Percentiles rank a stretch among this genome's conserved stretches.
phyloP scores from a whole-genome alignment of 2,113 vertebrate species.

The Lepidothrix coronata region DNA sequence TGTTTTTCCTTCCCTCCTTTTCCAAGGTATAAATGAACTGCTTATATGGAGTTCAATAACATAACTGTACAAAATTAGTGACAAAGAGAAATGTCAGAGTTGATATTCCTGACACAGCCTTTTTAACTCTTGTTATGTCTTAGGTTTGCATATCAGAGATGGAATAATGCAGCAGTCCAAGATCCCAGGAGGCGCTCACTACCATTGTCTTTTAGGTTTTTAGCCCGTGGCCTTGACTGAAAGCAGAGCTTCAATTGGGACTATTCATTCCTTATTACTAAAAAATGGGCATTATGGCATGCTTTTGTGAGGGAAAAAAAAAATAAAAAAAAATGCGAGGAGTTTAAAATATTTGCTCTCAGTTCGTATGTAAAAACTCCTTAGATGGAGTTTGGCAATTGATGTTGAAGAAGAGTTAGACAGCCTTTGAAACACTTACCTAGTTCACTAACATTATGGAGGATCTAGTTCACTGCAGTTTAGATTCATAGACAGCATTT shows the following conservation, averaged over 20 bases:
- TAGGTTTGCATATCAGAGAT: slow-evolving; percentile 32
- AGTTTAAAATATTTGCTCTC: slow-evolving; percentile 52
- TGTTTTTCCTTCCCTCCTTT: slow-evolving; percentile 15
- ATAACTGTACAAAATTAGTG: slow-evolving; percentile 53
- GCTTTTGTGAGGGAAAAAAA: neutral
- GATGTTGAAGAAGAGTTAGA: slow-evolving; percentile 33
- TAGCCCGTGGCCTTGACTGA: slow-evolving; percentile 46
- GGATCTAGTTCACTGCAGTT: slow-evolving; percentile 25
- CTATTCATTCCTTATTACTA: neutral
- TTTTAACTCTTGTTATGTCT: slow-evolving; percentile 44
- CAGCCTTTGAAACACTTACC: slow-evolving; percentile 59
- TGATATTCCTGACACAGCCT: slow-evolving; percentile 36
- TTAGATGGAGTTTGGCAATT: slow-evolving; percentile 19
- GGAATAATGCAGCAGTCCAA: slow-evolving; percentile 54
- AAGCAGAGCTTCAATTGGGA: slow-evolving; percentile 14
- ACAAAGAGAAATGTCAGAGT: slow-evolving; percentile 55
- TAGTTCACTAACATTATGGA: neutral
- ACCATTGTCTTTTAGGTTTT: slow-evolving; percentile 44
- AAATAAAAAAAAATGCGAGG: neutral
- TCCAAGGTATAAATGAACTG: slow-evolving; percentile 36
- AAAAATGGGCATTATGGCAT: slow-evolving; percentile 8
- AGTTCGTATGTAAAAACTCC: slow-evolving; percentile 11
- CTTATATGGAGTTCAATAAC: slow-evolving; percentile 26
- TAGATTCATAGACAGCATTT: slow-evolving; percentile 29
- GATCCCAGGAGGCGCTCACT: slow-evolving; percentile 28